Base-by-base conservation (phyloP, 1,140 invertebrate genomes). In the Anthonomus grandis region DNA sequence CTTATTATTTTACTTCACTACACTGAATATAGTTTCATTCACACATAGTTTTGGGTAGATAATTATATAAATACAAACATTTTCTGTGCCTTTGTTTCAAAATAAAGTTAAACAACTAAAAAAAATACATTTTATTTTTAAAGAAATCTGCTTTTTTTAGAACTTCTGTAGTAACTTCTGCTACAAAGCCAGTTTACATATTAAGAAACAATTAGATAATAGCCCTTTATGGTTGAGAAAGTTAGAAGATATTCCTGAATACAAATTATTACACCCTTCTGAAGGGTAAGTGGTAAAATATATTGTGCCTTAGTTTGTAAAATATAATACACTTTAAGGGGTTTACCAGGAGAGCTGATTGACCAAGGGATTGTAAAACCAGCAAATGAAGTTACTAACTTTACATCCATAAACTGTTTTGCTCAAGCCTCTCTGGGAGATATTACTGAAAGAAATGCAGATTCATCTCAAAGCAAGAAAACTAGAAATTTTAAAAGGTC, bases 161-260 rank as follows among this genome's bases (percentile, higher is more conserved):
- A 88, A 88, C 65, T 95, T 87, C 70, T 95, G 92, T 66, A 89
- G 86, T 57, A 86, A 85, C 58, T 66, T 75, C 17, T 95, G 92
- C 74, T 93, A 89, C 64, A 86, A 86, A 67, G 83, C 88, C 12
- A 87, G 87, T 2, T 81, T 84, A 64, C 85, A 85, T 72, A 76
- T 93, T 15, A 85, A 91, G 63, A 79, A 84, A 55, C 92, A 95
- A 76, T 81, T 95, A 64, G 76, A 86, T 10, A 85, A 83, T 0
- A 87, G 86, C 66, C 92, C 92, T 0, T 68, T 94, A 3, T 95
- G 91, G 91, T 69, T 89, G 9, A 79, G 90, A 57, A 83, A 90
- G 47, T 76, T 83, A 68, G 85, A 90, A 70, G 74, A 79, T 9
- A 79, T 81, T 60, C 81, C 83, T 5, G 72, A 74, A 24, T 89